phyloP scores from a whole-genome alignment of 1,140 invertebrate species.

The Drosophila elegans region DNA sequence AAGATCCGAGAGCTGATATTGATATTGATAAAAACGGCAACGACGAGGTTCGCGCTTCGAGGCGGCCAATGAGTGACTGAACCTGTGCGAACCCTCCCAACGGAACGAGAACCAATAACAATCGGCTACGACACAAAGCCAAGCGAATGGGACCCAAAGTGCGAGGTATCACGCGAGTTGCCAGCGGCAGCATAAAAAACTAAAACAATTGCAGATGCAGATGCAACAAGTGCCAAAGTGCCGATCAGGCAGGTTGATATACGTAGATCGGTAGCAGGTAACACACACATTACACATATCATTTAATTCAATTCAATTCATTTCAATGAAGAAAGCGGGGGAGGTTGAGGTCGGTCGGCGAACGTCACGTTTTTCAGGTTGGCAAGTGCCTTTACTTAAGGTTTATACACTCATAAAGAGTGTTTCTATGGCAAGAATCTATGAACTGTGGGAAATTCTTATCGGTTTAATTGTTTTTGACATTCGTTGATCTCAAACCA shows the following conservation, averaged over 20 bases:
- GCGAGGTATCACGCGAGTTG: conserved; percentile 70
- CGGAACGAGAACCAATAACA: conserved; percentile 50
- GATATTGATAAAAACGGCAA: conserved; percentile 23
- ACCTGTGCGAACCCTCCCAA: conserved; percentile 62
- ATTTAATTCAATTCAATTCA: conserved; percentile 11
- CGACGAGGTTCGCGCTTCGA: conserved; percentile 61
- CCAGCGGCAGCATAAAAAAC: conserved; percentile 65
- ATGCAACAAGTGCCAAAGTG: conserved; percentile 71
- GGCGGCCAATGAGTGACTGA: conserved; percentile 69
- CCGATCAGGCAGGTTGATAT: conserved; percentile 63
- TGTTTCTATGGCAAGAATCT: not conserved
- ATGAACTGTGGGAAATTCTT: not conserved
- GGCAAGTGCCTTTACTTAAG: conserved; percentile 4
- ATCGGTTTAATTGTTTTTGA: conserved; percentile 1
- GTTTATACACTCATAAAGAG: conserved; percentile 7
- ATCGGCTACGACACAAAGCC: conserved; percentile 18
- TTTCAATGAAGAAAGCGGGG: conserved; percentile 11
- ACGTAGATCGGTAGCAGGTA: conserved; percentile 29
- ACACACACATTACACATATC: conserved; percentile 21
- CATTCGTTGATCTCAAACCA: conserved; percentile 2
- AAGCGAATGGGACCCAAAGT: conserved; percentile 53
- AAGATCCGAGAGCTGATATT: conserved; percentile 10
- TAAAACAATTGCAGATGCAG: conserved; percentile 47
- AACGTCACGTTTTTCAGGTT: conserved; percentile 51
- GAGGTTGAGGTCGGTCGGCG: conserved; percentile 43